A percentile compares a stretch with the other conserved stretches of the same genome.
These are phyloP conservation scores for Xanthorhoe spadicearia DNA, from an alignment of 2,888 invertebrate genomes.

Conservation along the genomic window DNA sequence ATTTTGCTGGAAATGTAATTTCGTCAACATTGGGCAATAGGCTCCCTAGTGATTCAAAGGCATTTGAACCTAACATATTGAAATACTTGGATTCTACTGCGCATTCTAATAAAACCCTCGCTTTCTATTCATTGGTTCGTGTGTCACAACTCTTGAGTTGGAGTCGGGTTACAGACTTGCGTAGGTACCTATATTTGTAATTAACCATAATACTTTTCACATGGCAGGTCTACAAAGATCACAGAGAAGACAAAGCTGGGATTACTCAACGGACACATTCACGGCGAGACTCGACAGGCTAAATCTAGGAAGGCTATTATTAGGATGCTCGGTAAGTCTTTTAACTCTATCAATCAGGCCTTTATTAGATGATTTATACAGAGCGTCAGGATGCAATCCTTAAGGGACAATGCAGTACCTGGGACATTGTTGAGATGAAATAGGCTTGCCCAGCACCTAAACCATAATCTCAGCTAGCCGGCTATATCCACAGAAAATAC, in stretches of 20 bases:
- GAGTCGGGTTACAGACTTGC: neutral
- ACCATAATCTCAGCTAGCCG: too few species aligned
- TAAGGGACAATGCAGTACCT: too few species aligned
- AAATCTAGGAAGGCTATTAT: conserved; percentile 90
- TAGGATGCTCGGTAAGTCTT: conserved; percentile 90
- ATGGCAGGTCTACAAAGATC: conserved; percentile 66
- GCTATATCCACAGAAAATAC: too few species aligned
- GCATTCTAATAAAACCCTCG: neutral
- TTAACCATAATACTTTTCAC: neutral
- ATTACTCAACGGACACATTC: conserved; percentile 84
- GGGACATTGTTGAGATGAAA: too few species aligned
- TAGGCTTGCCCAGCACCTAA: too few species aligned
- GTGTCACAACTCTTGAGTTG: neutral
- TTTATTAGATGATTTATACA: too few species aligned
- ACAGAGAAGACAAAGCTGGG: conserved; percentile 72
- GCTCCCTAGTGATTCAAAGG: neutral
- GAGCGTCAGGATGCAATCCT: too few species aligned
- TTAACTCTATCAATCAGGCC: too few species aligned
- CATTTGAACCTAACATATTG: neutral
- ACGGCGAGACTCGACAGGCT: conserved; percentile 87
- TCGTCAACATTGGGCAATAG: neutral
- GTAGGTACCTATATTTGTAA: neutral
- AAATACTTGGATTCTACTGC: neutral
- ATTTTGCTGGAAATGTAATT: neutral
- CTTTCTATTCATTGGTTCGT: neutral